Percentiles rank a stretch among this genome's conserved stretches.
Evolutionary conservation across 2,888 invertebrate genomes (phyloP).

Genomic region (Diabrotica balteata): DNA sequence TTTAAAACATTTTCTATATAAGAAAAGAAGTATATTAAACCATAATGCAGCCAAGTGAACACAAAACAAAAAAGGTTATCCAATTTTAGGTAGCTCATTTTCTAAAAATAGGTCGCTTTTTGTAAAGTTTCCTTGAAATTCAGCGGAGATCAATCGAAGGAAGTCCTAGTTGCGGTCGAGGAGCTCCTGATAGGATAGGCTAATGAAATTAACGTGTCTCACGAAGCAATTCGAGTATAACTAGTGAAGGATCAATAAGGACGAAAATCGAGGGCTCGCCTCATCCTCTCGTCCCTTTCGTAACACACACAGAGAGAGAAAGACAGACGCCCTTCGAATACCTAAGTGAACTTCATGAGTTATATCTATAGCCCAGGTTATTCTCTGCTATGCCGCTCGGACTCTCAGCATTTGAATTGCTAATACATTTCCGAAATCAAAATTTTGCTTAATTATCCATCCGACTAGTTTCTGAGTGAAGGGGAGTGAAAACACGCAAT

Average conservation of each 20-base stretch:
- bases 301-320: slow-evolving; percentile 8
- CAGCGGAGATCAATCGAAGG: background rate
- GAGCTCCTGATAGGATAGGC: slow-evolving; percentile 23
- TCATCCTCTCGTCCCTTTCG: slow-evolving; percentile 13
- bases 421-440: slow-evolving; percentile 54
- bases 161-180: slow-evolving; percentile 15
- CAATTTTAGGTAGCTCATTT: too few relatives aligned
- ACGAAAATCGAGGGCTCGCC: slow-evolving; percentile 17
- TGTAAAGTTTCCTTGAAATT: too few relatives aligned
- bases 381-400: slow-evolving; percentile 1
- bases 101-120: too few relatives aligned
- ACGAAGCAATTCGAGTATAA: slow-evolving; percentile 39
- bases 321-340: slow-evolving; percentile 20
- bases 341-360: slow-evolving; percentile 14
- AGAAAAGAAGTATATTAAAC: too few relatives aligned
- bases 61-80: too few relatives aligned
- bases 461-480: background rate
- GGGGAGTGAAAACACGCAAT: background rate
- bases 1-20: background rate
- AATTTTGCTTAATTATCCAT: slow-evolving; percentile 48
- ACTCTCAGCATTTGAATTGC: slow-evolving; percentile 52
- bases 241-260: slow-evolving; percentile 46
- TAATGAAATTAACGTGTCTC: slow-evolving; percentile 36
- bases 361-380: slow-evolving; percentile 16
- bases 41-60: background rate